Conservation (phyloP, 92 coral and sea anemone genomes). For the Palythoa heliodiscus region DNA sequence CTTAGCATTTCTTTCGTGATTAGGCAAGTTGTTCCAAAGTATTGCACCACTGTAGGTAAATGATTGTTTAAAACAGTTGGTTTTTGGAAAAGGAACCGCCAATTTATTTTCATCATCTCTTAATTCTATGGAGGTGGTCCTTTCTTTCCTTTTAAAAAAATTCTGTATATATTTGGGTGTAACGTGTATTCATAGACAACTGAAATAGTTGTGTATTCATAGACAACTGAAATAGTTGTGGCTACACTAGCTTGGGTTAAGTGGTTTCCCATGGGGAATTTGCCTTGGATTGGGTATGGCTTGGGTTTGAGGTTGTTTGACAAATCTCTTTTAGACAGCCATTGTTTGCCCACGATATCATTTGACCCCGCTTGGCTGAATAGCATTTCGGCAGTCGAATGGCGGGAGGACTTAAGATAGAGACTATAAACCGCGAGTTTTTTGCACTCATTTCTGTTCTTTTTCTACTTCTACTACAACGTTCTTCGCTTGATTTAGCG, state of each 20-base stretch:
- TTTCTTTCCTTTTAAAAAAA: too few species aligned
- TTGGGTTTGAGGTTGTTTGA: not conserved
- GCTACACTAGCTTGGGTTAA: not conserved
- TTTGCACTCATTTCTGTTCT: not conserved
- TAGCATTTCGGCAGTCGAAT: not conserved
- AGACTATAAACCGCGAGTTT: not conserved
- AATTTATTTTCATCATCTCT: too few species aligned
- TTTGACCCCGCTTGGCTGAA: not conserved
- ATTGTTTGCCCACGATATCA: not conserved
- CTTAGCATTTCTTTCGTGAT: too few species aligned
- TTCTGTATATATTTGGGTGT: too few species aligned
- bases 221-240: not conserved
- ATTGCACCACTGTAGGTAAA: too few species aligned
- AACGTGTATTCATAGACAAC: too few species aligned
- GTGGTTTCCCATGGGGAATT: not conserved
- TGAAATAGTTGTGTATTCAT: too few species aligned
- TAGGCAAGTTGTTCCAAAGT: too few species aligned
- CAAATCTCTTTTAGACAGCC: not conserved
- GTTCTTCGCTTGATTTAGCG: conserved; percentile 52
- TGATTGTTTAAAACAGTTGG: too few species aligned
- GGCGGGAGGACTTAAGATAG: not conserved
- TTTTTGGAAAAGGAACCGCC: too few species aligned
- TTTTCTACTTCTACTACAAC: conserved; percentile 17
- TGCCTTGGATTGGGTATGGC: not conserved
- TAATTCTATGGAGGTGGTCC: too few species aligned